phyloP scores from a whole-genome alignment of 2,888 invertebrate species.

The Cryptosula pallasiana region DNA sequence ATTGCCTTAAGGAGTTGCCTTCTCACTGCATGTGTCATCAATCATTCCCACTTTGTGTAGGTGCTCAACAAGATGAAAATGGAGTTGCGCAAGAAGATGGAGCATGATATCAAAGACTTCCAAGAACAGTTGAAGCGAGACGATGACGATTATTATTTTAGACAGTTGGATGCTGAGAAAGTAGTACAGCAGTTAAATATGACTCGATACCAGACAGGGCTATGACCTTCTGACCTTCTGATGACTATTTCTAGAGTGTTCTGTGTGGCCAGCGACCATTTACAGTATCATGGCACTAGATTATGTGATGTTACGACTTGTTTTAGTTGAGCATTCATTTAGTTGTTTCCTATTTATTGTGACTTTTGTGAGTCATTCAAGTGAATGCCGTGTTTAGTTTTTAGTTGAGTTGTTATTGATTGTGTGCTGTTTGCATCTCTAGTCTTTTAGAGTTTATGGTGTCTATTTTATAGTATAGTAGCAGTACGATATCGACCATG shows the following conservation, averaged over 20 bases:
- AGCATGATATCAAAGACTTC: conserved; percentile 43
- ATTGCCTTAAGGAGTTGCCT: too few species aligned
- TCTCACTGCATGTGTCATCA: too few species aligned
- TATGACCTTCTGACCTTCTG: conserved; percentile 24
- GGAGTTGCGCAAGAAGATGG: conserved; percentile 49
- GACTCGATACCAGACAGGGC: conserved; percentile 35
- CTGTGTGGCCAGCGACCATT: too few species aligned
- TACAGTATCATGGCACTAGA: too few species aligned
- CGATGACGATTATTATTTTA: conserved; percentile 49
- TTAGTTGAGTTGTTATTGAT: background rate
- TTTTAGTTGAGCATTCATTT: too few species aligned
- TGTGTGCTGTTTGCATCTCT: too few species aligned
- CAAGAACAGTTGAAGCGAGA: conserved; percentile 49
- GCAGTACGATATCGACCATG: too few species aligned
- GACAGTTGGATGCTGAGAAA: conserved; percentile 50
- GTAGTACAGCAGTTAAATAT: conserved; percentile 41
- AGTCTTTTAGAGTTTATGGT: background rate
- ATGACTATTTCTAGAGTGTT: too few species aligned
- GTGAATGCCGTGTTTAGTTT: background rate
- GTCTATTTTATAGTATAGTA: background rate
- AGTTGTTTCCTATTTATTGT: too few species aligned
- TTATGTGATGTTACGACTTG: too few species aligned
- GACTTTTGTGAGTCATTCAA: too few species aligned
- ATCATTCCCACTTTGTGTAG: too few species aligned
- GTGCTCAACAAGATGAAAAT: conserved; percentile 46